Evolutionary conservation across 2,797 vertebrate species (phyloP).

Genomic region (Crocidura indochinensis): DNA sequence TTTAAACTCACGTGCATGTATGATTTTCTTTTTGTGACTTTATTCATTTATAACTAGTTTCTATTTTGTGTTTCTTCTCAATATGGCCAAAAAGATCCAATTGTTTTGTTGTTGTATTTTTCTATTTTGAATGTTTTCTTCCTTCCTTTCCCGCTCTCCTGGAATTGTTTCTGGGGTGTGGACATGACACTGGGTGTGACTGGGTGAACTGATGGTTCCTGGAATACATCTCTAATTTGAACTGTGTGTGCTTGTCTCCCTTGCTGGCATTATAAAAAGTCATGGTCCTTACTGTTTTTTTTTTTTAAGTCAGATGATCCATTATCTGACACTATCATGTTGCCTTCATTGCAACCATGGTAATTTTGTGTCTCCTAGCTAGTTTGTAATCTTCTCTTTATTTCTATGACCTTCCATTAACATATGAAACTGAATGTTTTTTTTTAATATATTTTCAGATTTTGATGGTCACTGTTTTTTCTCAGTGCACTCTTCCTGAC

Average conservation of each 20-base stretch:
- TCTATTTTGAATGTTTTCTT: slow-evolving; percentile 38
- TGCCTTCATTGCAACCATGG: not conserved
- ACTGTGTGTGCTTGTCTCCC: too few species aligned
- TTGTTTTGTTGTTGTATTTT: not conserved
- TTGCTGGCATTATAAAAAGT: not conserved
- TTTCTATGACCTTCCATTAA: not conserved
- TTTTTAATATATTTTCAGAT: not conserved
- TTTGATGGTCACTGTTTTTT: not conserved
- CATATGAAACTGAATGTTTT: not conserved
- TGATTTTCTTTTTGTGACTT: not conserved
- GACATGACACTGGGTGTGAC: too few species aligned
- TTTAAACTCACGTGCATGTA: not conserved
- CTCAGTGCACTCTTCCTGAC: not conserved
- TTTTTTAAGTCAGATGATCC: not conserved
- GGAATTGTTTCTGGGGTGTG: not conserved
- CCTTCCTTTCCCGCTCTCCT: not conserved
- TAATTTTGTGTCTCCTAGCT: too few species aligned
- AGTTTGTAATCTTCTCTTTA: not conserved
- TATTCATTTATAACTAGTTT: not conserved
- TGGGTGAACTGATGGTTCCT: not conserved
- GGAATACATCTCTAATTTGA: too few species aligned
- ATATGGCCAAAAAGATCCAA: not conserved
- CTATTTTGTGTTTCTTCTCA: not conserved
- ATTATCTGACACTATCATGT: not conserved
- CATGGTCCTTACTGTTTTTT: not conserved